These are phyloP conservation scores for Catocala fraxini DNA, from an alignment of 2,888 invertebrate species.

Conservation along the genomic window DNA sequence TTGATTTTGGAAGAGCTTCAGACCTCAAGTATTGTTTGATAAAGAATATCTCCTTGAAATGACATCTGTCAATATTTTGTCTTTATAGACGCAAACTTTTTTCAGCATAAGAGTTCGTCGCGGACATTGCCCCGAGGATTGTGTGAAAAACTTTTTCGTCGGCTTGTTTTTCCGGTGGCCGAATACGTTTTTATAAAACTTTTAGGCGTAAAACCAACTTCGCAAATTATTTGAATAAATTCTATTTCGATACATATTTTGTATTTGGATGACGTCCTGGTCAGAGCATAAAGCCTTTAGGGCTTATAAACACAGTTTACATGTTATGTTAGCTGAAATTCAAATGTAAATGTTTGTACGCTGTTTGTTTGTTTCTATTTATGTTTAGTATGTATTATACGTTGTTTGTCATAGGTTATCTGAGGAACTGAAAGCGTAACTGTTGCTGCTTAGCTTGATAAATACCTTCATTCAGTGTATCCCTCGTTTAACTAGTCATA, in stretches of 20 bases:
- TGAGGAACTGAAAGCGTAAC: too few relatives aligned
- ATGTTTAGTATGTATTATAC: neutral
- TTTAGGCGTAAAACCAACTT: slow-evolving; percentile 5
- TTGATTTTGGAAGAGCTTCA: slow-evolving; percentile 31
- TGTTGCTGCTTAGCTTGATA: too few relatives aligned
- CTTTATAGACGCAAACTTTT: neutral
- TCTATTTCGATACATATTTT: neutral
- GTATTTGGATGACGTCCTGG: slow-evolving; percentile 1
- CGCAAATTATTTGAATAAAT: slow-evolving; percentile 4
- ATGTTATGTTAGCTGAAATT: slow-evolving; percentile 2
- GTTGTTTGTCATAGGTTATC: too few relatives aligned
- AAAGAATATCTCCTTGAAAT: too few relatives aligned
- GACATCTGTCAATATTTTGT: neutral
- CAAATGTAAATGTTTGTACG: neutral
- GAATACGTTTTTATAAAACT: neutral
- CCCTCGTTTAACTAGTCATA: too few relatives aligned
- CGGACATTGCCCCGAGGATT: neutral
- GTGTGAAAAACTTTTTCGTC: neutral
- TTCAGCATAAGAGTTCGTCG: too few relatives aligned
- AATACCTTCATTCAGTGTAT: too few relatives aligned
- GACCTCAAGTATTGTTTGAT: slow-evolving; percentile 3
- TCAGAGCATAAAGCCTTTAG: neutral
- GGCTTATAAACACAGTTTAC: neutral
- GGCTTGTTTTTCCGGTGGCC: neutral
- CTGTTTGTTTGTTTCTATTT: neutral